A percentile compares a stretch with the other conserved stretches of the same genome.
Conservation (phyloP, 2,113 vertebrate genomes). For the Gobio gobio region DNA sequence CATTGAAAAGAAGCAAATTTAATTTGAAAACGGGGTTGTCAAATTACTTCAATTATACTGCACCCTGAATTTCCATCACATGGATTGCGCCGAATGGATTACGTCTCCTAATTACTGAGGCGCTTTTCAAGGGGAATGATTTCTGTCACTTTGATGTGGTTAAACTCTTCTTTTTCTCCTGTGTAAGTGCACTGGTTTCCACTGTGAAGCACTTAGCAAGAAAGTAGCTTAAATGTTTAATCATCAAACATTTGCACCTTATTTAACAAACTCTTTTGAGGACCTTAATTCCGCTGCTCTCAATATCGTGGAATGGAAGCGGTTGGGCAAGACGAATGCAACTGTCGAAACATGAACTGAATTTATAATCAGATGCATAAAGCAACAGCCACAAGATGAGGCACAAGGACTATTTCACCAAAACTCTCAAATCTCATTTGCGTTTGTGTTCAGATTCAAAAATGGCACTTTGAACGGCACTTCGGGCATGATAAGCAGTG, state of each 20-base stretch:
- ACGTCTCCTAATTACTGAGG: slow-evolving; percentile 40
- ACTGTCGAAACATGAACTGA: slow-evolving; percentile 27
- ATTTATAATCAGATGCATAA: slow-evolving; percentile 58
- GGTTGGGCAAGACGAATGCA: slow-evolving; percentile 26
- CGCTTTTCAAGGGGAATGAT: slow-evolving; percentile 46
- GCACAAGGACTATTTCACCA: not conserved
- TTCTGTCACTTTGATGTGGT: slow-evolving; percentile 48
- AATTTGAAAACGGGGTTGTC: slow-evolving; percentile 56
- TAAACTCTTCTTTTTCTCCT: slow-evolving; percentile 43
- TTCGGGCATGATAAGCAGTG: not conserved
- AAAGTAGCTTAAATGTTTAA: slow-evolving; percentile 57
- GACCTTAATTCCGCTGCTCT: slow-evolving; percentile 39
- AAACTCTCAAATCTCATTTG: not conserved
- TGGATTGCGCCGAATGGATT: slow-evolving; percentile 37
- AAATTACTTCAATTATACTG: slow-evolving; percentile 53
- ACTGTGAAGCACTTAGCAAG: slow-evolving; percentile 46
- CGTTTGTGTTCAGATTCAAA: not conserved
- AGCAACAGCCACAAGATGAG: not conserved
- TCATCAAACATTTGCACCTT: slow-evolving; percentile 55
- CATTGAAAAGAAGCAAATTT: slow-evolving; percentile 47
- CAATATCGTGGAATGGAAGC: slow-evolving; percentile 35
- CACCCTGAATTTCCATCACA: slow-evolving; percentile 49
- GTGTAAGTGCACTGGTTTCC: slow-evolving; percentile 38
- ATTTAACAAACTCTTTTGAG: slow-evolving; percentile 48
- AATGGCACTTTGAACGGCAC: not conserved